These are phyloP conservation scores for Propithecus deckenii DNA, from an alignment of 2,797 vertebrate species.

Conservation along the genomic window DNA sequence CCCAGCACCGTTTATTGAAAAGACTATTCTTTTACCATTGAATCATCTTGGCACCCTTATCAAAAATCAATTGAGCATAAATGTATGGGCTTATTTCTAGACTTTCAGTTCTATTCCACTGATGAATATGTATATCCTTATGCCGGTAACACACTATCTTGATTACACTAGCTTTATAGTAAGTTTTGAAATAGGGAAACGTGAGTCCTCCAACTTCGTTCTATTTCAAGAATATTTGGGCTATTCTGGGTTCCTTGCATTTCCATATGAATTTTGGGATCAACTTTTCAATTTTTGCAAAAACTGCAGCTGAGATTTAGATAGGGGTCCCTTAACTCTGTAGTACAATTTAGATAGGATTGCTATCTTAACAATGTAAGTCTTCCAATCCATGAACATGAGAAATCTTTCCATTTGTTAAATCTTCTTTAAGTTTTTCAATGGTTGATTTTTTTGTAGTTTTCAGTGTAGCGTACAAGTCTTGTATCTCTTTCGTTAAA, in stretches of 20 bases:
- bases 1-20: slow-evolving; percentile 9
- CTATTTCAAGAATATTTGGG: slow-evolving; percentile 49
- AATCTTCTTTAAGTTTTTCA: background rate
- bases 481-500: background rate
- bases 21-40: background rate
- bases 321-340: background rate
- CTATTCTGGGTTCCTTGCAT: slow-evolving; percentile 55
- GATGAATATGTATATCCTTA: slow-evolving; percentile 69
- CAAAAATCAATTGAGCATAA: slow-evolving; percentile 55
- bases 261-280: slow-evolving; percentile 58
- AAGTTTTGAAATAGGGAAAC: slow-evolving; percentile 65
- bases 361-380: background rate
- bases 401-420: slow-evolving; percentile 12
- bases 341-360: background rate
- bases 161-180: slow-evolving; percentile 45
- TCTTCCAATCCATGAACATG: background rate
- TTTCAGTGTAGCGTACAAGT: background rate
- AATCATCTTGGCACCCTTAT: slow-evolving; percentile 29
- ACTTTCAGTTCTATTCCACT: background rate
- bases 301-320: slow-evolving; percentile 11
- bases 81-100: slow-evolving; percentile 52
- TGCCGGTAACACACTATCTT: slow-evolving; percentile 41
- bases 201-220: slow-evolving; percentile 35
- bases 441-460: background rate
- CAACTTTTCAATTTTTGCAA: slow-evolving; percentile 30